These are phyloP conservation scores for Gandaritis pyraliata DNA, from an alignment of 2,888 invertebrate species.

Conservation along the genomic window DNA sequence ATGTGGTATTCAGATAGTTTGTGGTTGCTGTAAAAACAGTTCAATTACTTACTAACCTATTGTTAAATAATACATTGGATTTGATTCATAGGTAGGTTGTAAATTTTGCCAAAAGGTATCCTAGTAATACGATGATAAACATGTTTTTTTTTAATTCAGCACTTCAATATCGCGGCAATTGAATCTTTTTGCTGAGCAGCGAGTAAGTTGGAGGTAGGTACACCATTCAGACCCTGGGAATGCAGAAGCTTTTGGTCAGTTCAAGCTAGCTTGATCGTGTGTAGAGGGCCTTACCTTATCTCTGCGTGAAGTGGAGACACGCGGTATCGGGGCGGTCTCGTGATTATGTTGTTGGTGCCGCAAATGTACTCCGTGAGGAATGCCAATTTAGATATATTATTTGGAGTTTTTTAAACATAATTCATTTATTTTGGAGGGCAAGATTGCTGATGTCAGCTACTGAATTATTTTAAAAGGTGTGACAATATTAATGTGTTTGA, in stretches of 20 bases:
- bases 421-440: slow-evolving; percentile 22
- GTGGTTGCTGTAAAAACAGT: too few species aligned
- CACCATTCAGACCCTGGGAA: neutral
- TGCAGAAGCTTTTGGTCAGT: too few species aligned
- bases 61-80: too few species aligned
- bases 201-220: too few species aligned
- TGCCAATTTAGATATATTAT: slow-evolving; percentile 33
- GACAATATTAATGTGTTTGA: neutral
- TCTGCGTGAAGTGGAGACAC: slow-evolving; percentile 29
- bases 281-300: slow-evolving; percentile 19
- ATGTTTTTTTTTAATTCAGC: too few species aligned
- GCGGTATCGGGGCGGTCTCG: slow-evolving; percentile 29
- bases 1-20: too few species aligned
- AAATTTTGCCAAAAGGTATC: too few species aligned
- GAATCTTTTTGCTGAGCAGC: too few species aligned
- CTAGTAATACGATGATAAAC: too few species aligned
- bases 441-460: slow-evolving; percentile 19
- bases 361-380: slow-evolving; percentile 31
- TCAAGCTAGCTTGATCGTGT: slow-evolving; percentile 20
- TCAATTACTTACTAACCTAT: too few species aligned
- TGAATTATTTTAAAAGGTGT: slow-evolving; percentile 24
- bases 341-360: slow-evolving; percentile 42
- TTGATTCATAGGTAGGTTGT: too few species aligned
- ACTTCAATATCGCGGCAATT: too few species aligned
- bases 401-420: slow-evolving; percentile 10